A percentile compares a stretch with the other conserved stretches of the same genome.
phyloP scores from a whole-genome alignment of 2,113 vertebrate genomes.

The Picathartes gymnocephalus region DNA sequence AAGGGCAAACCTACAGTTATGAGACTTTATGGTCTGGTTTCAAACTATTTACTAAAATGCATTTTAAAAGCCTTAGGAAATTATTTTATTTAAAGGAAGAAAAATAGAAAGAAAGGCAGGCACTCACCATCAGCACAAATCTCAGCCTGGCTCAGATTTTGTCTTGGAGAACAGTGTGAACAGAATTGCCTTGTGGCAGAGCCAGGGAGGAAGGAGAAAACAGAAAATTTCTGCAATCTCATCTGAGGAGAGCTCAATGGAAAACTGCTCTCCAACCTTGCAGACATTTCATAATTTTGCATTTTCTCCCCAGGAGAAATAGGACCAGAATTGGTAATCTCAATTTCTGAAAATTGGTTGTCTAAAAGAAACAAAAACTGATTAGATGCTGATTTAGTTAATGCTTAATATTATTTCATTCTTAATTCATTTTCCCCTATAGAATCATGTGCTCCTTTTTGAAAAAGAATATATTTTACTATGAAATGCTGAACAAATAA shows the following conservation, averaged over 20 bases:
- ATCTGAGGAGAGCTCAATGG: background rate
- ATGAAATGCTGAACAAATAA: background rate
- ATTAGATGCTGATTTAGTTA: background rate
- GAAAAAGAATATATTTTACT: background rate
- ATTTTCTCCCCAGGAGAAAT: background rate
- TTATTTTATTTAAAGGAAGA: conserved; percentile 7
- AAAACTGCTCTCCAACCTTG: background rate
- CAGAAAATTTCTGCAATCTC: conserved; percentile 15
- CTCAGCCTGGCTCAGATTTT: conserved; percentile 39
- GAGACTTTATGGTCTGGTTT: conserved; percentile 35
- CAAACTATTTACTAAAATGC: conserved; percentile 60
- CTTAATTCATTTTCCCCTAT: background rate
- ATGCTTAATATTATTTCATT: background rate
- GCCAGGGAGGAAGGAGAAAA: background rate
- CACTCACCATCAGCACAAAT: conserved; percentile 19
- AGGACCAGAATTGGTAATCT: background rate
- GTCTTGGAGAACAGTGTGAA: background rate
- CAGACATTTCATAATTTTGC: background rate
- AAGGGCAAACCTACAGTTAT: conserved; percentile 45
- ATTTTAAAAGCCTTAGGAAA: conserved; percentile 60
- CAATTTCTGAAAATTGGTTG: background rate
- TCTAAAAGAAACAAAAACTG: background rate
- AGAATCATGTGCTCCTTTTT: background rate
- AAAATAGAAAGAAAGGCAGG: background rate
- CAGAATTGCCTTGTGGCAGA: conserved; percentile 5